A percentile compares a stretch with the other conserved stretches of the same genome.
Evolutionary conservation across 1,140 invertebrate species (phyloP).

Genomic region (Drepana arcuata): DNA sequence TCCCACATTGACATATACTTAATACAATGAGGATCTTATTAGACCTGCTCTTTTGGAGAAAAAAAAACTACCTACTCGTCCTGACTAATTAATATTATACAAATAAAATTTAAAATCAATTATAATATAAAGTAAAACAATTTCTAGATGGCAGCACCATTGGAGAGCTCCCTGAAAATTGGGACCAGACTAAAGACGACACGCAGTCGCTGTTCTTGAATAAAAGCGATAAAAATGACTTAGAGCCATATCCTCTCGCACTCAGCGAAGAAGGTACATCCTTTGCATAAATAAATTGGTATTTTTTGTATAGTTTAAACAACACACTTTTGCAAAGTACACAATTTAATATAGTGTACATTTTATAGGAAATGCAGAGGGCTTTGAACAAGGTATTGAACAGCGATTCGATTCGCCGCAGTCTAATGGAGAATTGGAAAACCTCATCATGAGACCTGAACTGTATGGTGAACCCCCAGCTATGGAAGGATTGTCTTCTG

Average conservation of each 20-base stretch:
- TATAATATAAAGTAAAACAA: neutral
- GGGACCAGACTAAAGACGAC: conserved; percentile 70
- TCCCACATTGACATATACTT: too few relatives aligned
- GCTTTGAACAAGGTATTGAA: conserved; percentile 51
- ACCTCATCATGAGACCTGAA: conserved; percentile 66
- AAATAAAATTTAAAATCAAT: too few relatives aligned
- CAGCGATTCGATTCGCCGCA: conserved; percentile 47
- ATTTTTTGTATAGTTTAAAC: too few relatives aligned
- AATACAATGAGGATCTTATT: too few relatives aligned
- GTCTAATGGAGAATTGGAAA: conserved; percentile 57
- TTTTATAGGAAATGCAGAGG: conserved; percentile 54
- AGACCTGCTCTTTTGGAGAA: too few relatives aligned
- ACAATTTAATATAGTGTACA: too few relatives aligned
- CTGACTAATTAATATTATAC: too few relatives aligned
- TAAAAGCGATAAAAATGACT: conserved; percentile 70
- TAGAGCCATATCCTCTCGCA: conserved; percentile 70
- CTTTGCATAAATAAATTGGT: too few relatives aligned
- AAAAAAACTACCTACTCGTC: too few relatives aligned
- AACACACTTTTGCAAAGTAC: too few relatives aligned
- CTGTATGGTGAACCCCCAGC: conserved; percentile 66
- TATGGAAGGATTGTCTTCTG: conserved; percentile 47
- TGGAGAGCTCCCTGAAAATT: conserved; percentile 65
- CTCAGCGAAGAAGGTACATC: conserved; percentile 71
- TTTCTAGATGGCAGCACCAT: conserved; percentile 49
- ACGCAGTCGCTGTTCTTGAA: conserved; percentile 68